Evolutionary conservation across 2,113 vertebrate species (phyloP), one percentile per base, ranked within the genome.

Genomic region (Polypterus senegalus): DNA sequence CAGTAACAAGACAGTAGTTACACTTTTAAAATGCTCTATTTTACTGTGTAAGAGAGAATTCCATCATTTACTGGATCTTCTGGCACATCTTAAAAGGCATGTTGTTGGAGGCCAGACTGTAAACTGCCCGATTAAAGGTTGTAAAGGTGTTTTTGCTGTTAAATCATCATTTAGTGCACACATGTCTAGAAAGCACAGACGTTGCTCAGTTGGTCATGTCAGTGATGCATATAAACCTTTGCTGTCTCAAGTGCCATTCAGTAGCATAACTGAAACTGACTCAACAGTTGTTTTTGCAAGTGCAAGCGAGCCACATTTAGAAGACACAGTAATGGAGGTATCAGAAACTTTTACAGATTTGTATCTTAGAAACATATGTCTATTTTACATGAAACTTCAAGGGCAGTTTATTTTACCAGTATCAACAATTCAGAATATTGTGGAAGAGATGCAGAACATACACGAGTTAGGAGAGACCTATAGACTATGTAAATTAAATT

Each of bases 121-220:
- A 27, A n/a, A n/a, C n/a, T 70, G 67, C 65, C 64, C 72, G 66
- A 64, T 76, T 59, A 68, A 54, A 52, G 66, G 67, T 53, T 71
- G 69, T 67, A 71, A 69, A 43, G 48, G 64, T 44, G 52, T 3
- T 3, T 67, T 69, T 45, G 66, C 60, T 63, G 49, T 73, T 1
- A 73, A 71, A 46, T 71, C 71, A 27, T 72, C 63, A 63, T 72
- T 72, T 71, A 74, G 68, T 69, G 64, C 72, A 66, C 68, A 73
- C 53, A 73, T 68, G 72, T 74, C 55, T 46, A 67, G 70, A n/a
- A 78, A 78, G 60, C 74, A 73, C 55, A 70, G 58, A 67, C 59
- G 63, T 63, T 71, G 65, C 52, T 70, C 53, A 5, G 6, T 65
- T 3, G 62, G 69, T 54, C 46, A n/a, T 8, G 27, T 27, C 27